Conservation (phyloP, 30 jellyfish, hydroid and myxozoan species). For the Chrysaora quinquecirrha region DNA sequence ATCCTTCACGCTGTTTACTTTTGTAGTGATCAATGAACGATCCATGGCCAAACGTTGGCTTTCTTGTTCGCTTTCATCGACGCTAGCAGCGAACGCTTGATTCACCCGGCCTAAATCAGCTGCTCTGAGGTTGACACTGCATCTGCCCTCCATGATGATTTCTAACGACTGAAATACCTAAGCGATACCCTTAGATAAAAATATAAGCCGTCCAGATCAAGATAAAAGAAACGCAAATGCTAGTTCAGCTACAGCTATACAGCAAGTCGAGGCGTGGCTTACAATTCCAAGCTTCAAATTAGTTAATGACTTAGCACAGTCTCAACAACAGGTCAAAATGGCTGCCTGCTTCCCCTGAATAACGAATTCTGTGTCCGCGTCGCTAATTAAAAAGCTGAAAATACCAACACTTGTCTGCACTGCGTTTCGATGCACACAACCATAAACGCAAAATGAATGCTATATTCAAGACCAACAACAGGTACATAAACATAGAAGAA, state of each 20-base stretch:
- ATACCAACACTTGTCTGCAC: neutral
- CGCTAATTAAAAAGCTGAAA: neutral
- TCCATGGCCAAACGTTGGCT: neutral
- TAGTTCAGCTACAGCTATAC: too few species aligned
- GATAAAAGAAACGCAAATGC: neutral
- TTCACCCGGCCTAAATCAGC: slow-evolving; percentile 63
- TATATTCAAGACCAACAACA: neutral
- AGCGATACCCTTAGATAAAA: too few species aligned
- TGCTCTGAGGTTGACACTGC: slow-evolving; percentile 10
- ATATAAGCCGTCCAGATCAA: neutral
- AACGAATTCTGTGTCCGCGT: neutral
- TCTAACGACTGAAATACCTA: neutral
- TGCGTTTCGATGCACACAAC: neutral
- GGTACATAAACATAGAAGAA: neutral
- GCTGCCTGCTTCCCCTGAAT: neutral
- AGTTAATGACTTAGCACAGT: neutral
- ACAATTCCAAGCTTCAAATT: neutral
- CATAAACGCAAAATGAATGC: neutral
- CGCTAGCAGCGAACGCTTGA: slow-evolving; percentile 51
- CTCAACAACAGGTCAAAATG: neutral
- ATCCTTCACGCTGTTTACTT: neutral
- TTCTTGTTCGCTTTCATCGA: slow-evolving; percentile 56
- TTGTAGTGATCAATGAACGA: neutral
- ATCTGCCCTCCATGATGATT: slow-evolving; percentile 28
- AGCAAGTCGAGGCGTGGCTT: neutral